Evolutionary conservation across 2,797 vertebrate species (phyloP).

Genomic region (Vipera latastei): DNA sequence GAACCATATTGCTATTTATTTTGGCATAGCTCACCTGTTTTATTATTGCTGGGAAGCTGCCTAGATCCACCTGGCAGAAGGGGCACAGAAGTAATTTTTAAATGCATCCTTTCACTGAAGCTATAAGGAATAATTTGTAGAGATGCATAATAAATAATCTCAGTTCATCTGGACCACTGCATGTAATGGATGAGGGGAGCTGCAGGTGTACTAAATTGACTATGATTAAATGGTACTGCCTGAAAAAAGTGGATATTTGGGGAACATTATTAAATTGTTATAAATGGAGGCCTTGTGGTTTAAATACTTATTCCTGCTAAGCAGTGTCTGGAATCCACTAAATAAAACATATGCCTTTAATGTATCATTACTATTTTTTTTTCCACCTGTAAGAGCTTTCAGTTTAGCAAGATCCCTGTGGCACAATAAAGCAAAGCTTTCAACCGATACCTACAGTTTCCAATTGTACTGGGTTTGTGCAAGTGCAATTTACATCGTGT

Average conservation of each 20-base stretch:
- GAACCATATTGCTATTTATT: conserved; percentile 11
- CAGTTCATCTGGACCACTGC: conserved; percentile 42
- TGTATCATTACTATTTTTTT: conserved; percentile 50
- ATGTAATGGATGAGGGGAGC: conserved; percentile 47
- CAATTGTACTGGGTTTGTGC: conserved; percentile 14
- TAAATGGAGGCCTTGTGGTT: conserved; percentile 21
- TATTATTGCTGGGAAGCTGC: background rate
- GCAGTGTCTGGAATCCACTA: conserved; percentile 41
- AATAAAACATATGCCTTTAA: conserved; percentile 45
- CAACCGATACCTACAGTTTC: conserved; percentile 27
- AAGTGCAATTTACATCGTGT: conserved; percentile 36
- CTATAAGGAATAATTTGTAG: conserved; percentile 50
- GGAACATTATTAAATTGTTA: conserved; percentile 45
- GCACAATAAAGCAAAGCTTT: conserved; percentile 17
- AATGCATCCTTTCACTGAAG: conserved; percentile 40
- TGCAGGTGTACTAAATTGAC: conserved; percentile 39
- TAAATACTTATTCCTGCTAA: conserved; percentile 35
- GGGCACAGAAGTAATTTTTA: background rate
- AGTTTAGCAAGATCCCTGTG: conserved; percentile 31
- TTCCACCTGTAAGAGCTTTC: conserved; percentile 39
- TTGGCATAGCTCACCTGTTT: conserved; percentile 14
- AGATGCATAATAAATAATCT: conserved; percentile 40
- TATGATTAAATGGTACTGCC: conserved; percentile 50
- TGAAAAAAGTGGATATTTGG: conserved; percentile 51
- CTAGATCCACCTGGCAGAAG: background rate